A percentile compares a stretch with the other conserved stretches of the same genome.
Evolutionary conservation across 1,140 invertebrate species (phyloP).

Genomic region (Phortica variegata): DNA sequence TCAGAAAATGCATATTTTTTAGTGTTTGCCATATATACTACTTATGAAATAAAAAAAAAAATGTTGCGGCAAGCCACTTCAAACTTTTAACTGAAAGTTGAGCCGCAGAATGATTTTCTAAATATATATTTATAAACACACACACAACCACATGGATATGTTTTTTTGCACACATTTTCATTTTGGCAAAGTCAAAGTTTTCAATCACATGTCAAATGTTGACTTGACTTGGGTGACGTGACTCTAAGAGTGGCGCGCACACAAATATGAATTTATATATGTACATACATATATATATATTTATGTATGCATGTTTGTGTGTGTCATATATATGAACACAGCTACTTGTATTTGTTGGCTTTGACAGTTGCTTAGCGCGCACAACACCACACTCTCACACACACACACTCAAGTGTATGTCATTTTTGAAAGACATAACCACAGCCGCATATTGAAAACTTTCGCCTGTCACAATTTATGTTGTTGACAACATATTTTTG

Average conservation of each 20-base stretch:
- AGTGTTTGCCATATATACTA: too few species aligned
- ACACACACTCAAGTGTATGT: background rate
- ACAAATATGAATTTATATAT: background rate
- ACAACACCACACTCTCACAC: background rate
- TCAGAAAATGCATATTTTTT: too few species aligned
- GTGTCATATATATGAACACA: too few species aligned
- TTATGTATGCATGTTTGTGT: conserved; percentile 1
- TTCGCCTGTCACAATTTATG: conserved; percentile 38
- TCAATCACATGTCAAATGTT: conserved; percentile 51
- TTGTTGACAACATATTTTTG: background rate
- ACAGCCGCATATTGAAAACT: conserved; percentile 37
- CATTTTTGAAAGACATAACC: conserved; percentile 23
- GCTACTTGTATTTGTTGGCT: too few species aligned
- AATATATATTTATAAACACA: too few species aligned
- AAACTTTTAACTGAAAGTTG: too few species aligned
- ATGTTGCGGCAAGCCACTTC: too few species aligned
- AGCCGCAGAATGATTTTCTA: too few species aligned
- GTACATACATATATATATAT: background rate
- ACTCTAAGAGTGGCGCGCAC: background rate
- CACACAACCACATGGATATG: too few species aligned
- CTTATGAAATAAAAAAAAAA: too few species aligned
- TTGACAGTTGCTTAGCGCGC: too few species aligned
- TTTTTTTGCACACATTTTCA: too few species aligned
- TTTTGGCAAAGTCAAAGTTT: conserved; percentile 54
- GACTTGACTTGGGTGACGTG: conserved; percentile 39